These are phyloP conservation scores for Stichopus horrens DNA, from an alignment of 53 echinoderm and acorn worm genomes.

Conservation along the genomic window DNA sequence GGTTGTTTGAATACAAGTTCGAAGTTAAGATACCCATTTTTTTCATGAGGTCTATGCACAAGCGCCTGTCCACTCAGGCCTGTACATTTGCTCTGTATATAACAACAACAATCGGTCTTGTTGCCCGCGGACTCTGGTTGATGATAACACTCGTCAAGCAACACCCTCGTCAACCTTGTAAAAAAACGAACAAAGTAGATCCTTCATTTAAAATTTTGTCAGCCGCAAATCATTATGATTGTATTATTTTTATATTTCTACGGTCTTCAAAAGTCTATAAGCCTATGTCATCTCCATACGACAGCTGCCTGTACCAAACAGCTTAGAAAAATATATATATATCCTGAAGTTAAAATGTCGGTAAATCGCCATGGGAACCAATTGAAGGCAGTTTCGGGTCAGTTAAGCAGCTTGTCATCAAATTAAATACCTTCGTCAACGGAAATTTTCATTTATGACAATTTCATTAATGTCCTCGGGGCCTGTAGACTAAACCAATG, in stretches of 20 bases:
- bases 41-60: no score
- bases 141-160: no score
- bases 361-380: background rate
- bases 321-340: background rate
- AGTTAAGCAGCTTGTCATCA: background rate
- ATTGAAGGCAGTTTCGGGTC: background rate
- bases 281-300: background rate
- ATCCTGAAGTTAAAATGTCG: background rate
- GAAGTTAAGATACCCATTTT: no score
- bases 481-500: background rate
- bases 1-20: no score
- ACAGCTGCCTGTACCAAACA: background rate
- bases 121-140: no score
- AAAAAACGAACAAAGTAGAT: no score
- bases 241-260: background rate
- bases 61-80: no score
- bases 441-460: background rate
- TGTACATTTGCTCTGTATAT: no score
- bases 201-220: no score
- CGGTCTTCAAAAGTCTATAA: background rate
- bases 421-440: background rate
- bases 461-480: background rate
- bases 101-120: no score
- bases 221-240: no score
- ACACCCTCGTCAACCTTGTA: no score